Percentiles rank a stretch among this genome's conserved stretches.
Conservation (phyloP, 37 sponge, comb jelly and placozoan species). For the Tethya wilhelma region DNA sequence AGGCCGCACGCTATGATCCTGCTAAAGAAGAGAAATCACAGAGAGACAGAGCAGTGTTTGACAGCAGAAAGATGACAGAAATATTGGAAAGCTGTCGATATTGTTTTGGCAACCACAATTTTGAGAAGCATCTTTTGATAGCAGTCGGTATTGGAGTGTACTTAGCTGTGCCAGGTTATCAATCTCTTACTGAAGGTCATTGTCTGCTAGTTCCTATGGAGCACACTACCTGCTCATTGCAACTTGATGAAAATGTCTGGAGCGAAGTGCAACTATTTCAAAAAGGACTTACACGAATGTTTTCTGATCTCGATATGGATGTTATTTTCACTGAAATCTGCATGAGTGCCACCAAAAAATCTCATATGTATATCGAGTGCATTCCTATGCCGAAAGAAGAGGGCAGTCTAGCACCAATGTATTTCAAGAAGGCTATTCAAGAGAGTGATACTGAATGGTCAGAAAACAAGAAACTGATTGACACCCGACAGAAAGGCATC, state of each 20-base stretch:
- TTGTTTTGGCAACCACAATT: constrained; percentile 63
- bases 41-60: constrained; percentile 13
- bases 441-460: constrained; percentile 95
- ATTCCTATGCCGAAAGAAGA: constrained; percentile 85
- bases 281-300: constrained; percentile 82
- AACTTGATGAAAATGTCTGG: constrained; percentile 92
- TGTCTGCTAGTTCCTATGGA: constrained; percentile 78
- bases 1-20: constrained; percentile 21
- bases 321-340: constrained; percentile 84
- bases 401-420: constrained; percentile 84
- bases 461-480: constrained; percentile 90
- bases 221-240: constrained; percentile 61
- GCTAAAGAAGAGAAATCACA: constrained; percentile 41
- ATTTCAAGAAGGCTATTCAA: constrained; percentile 96
- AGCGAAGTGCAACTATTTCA: constrained; percentile 73
- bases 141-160: constrained; percentile 81
- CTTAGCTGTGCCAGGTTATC: constrained; percentile 70
- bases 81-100: constrained; percentile 57
- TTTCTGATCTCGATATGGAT: constrained; percentile 66
- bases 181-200: constrained; percentile 83
- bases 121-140: constrained; percentile 73
- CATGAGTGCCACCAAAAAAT: constrained; percentile 18
- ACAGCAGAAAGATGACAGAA: constrained; percentile 62
- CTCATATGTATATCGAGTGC: constrained; percentile 90
- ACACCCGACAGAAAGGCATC: constrained; percentile 78